phyloP scores from a whole-genome alignment of 2,888 invertebrate species.

The Mesorhabditis belari region DNA sequence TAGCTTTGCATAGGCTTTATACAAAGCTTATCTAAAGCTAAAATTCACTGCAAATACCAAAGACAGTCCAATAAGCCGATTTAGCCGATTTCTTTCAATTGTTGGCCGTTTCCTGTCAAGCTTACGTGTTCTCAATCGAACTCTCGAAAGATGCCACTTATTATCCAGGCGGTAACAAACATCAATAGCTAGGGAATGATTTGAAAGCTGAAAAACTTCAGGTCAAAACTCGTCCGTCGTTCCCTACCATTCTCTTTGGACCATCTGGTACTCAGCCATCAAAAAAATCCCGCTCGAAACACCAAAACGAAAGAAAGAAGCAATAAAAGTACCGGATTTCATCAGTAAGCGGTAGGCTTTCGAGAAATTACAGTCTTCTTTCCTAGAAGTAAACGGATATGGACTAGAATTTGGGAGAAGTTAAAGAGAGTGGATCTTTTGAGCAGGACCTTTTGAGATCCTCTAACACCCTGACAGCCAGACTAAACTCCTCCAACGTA shows the following conservation, averaged over 20 bases:
- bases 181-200: no score
- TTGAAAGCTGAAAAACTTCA: background rate
- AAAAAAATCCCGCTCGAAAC: constrained; percentile 57
- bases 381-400: no score
- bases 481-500: no score
- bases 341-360: constrained; percentile 60
- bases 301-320: constrained; percentile 1
- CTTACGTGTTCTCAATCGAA: constrained; percentile 76
- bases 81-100: constrained; percentile 76
- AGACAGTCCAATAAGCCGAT: background rate
- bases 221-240: background rate
- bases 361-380: background rate
- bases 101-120: constrained; percentile 76
- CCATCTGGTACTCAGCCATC: background rate
- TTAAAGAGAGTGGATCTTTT: no score
- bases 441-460: no score
- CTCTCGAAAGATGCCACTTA: constrained; percentile 56
- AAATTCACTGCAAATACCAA: no score
- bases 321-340: constrained; percentile 73
- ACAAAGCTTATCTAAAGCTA: no score
- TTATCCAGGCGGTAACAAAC: constrained; percentile 18
- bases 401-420: no score
- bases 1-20: no score
- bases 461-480: no score
- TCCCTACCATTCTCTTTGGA: background rate